Conservation (phyloP, 35 echinoderm and acorn worm genomes). For the Apostichopus japonicus region DNA sequence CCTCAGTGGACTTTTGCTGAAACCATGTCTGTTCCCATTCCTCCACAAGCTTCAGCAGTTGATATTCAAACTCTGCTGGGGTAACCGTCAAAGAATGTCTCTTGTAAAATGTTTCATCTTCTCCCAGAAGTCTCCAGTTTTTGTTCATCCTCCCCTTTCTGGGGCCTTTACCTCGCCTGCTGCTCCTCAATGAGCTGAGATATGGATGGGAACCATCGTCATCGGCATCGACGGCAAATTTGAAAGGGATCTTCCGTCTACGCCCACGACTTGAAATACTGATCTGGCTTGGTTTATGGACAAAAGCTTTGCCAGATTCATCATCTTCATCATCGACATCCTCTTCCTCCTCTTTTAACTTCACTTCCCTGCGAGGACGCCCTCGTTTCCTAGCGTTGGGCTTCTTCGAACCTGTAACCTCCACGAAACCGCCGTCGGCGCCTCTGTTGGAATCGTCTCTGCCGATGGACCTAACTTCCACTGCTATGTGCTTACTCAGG, state of each 20-base stretch:
- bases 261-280: slow-evolving; percentile 54
- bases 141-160: slow-evolving; percentile 7
- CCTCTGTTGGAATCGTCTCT: neutral
- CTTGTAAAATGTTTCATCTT: slow-evolving; percentile 25
- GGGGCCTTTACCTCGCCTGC: neutral
- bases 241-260: slow-evolving; percentile 36
- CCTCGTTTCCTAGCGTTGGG: slow-evolving; percentile 20
- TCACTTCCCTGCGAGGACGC: neutral
- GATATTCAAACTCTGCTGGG: slow-evolving; percentile 7
- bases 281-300: slow-evolving; percentile 36
- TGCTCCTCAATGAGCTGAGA: neutral
- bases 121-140: neutral
- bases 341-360: slow-evolving; percentile 36
- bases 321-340: slow-evolving; percentile 46
- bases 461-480: slow-evolving; percentile 52
- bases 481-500: slow-evolving; percentile 69
- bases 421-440: slow-evolving; percentile 20
- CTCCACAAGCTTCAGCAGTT: slow-evolving; percentile 10
- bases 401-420: neutral
- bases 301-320: slow-evolving; percentile 13
- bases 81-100: slow-evolving; percentile 14
- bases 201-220: slow-evolving; percentile 47
- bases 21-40: slow-evolving; percentile 52
- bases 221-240: slow-evolving; percentile 45
- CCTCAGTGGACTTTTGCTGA: slow-evolving; percentile 35